phyloP scores from a whole-genome alignment of 2,888 invertebrate genomes.

The Hylaea fasciaria region DNA sequence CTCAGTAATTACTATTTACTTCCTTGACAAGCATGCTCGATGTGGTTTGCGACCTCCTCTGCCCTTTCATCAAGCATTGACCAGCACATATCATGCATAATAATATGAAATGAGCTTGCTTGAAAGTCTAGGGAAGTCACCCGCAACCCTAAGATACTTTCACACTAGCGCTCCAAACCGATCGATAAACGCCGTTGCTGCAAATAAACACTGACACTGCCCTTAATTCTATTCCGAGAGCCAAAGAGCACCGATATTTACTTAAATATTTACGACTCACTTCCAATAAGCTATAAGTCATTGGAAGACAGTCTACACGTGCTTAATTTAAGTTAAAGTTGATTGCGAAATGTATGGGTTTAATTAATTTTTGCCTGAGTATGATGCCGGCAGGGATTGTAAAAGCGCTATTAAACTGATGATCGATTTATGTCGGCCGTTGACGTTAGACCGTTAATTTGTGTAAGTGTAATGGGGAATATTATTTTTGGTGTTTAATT shows the following conservation, averaged over 20 bases:
- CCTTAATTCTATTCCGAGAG: conserved; percentile 40
- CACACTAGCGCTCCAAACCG: conserved; percentile 22
- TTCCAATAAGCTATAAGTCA: conserved; percentile 74
- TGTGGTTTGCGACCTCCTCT: too few relatives aligned
- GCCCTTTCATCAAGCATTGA: too few relatives aligned
- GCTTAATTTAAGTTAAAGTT: conserved; percentile 61
- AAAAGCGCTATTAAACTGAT: conserved; percentile 55
- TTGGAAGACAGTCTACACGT: conserved; percentile 59
- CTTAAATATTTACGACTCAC: conserved; percentile 40
- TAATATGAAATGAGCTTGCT: too few relatives aligned
- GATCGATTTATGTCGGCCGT: conserved; percentile 54
- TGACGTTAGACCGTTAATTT: conserved; percentile 9
- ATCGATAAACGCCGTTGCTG: conserved; percentile 31
- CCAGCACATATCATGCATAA: too few relatives aligned
- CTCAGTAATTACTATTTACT: too few relatives aligned
- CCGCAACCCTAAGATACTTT: conserved; percentile 2
- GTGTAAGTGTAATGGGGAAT: background rate
- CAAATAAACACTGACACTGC: conserved; percentile 30
- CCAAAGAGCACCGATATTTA: conserved; percentile 50
- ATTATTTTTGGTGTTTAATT: background rate
- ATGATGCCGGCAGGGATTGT: conserved; percentile 48
- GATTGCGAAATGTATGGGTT: conserved; percentile 49
- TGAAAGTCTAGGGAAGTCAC: too few relatives aligned
- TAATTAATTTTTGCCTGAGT: conserved; percentile 64
- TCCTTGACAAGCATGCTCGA: too few relatives aligned